A percentile compares a stretch with the other conserved stretches of the same genome.
phyloP scores from a whole-genome alignment of 2,113 vertebrate genomes.

The Cyanistes caeruleus region DNA sequence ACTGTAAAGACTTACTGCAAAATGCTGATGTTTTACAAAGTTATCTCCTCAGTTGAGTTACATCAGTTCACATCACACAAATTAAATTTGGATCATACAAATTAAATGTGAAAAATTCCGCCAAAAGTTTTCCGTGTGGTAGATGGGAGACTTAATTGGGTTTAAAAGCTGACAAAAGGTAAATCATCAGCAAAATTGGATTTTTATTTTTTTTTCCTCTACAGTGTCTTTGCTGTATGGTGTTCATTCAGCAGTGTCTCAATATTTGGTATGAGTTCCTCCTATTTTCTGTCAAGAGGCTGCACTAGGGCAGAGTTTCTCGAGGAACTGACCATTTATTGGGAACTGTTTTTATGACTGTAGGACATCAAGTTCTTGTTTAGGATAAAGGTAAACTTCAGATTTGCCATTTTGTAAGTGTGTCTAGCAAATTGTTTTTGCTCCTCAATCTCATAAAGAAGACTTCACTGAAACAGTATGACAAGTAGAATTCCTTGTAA shows the following conservation, averaged over 20 bases:
- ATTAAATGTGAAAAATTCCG: background rate
- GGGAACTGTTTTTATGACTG: background rate
- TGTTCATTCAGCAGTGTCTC: background rate
- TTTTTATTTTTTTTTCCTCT: background rate
- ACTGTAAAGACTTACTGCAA: background rate
- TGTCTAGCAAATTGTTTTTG: background rate
- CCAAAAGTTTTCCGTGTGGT: background rate
- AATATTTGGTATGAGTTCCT: background rate
- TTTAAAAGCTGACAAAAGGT: background rate
- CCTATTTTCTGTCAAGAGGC: background rate
- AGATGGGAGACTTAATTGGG: background rate
- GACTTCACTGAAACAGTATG: background rate
- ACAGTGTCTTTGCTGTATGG: background rate
- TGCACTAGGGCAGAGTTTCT: background rate
- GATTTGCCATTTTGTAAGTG: background rate
- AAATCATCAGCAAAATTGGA: background rate
- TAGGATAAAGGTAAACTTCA: background rate
- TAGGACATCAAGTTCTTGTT: background rate
- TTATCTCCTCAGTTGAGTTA: background rate
- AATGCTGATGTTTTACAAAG: background rate
- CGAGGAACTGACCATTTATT: background rate
- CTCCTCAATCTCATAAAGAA: background rate
- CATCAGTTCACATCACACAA: background rate
- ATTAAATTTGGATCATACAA: background rate
- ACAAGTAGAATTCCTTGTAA: background rate